Percentiles rank a stretch among this genome's conserved stretches.
Conservation (phyloP, 1,140 invertebrate species). For the Drosophila setifemur region DNA sequence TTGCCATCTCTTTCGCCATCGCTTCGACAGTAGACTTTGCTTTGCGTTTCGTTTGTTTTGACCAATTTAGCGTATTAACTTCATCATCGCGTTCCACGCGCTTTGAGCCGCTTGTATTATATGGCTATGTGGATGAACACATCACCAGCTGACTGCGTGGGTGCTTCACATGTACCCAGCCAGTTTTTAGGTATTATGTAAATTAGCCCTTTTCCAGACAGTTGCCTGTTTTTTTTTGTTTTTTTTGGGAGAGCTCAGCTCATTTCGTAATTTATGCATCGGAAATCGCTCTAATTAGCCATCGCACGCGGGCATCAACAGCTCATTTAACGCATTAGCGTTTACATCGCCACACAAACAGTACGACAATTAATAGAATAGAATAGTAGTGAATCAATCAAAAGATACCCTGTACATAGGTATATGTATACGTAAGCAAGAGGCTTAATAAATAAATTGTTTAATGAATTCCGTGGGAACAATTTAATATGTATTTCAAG, state of each 20-base stretch:
- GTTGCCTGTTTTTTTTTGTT: too few relatives aligned
- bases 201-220: slow-evolving; percentile 12
- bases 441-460: too few relatives aligned
- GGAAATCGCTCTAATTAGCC: slow-evolving; percentile 66
- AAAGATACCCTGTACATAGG: slow-evolving; percentile 9
- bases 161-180: slow-evolving; percentile 6
- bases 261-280: slow-evolving; percentile 61
- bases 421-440: too few relatives aligned
- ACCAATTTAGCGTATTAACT: slow-evolving; percentile 74
- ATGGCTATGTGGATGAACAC: slow-evolving; percentile 3
- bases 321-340: slow-evolving; percentile 72
- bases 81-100: slow-evolving; percentile 58
- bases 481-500: too few relatives aligned
- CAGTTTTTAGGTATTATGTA: slow-evolving; percentile 45
- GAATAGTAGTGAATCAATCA: not conserved
- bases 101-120: slow-evolving; percentile 30
- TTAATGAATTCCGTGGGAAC: too few relatives aligned
- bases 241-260: slow-evolving; percentile 6
- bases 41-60: slow-evolving; percentile 64
- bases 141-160: slow-evolving; percentile 46
- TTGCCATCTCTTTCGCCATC: slow-evolving; percentile 7
- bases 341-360: slow-evolving; percentile 38
- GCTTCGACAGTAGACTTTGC: slow-evolving; percentile 26
- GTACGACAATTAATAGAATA: slow-evolving; percentile 8
- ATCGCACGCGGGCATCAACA: slow-evolving; percentile 52